Evolutionary conservation across 2,888 invertebrate genomes (phyloP), one percentile per base, ranked within the genome.

Genomic region (Orthosia gracilis): DNA sequence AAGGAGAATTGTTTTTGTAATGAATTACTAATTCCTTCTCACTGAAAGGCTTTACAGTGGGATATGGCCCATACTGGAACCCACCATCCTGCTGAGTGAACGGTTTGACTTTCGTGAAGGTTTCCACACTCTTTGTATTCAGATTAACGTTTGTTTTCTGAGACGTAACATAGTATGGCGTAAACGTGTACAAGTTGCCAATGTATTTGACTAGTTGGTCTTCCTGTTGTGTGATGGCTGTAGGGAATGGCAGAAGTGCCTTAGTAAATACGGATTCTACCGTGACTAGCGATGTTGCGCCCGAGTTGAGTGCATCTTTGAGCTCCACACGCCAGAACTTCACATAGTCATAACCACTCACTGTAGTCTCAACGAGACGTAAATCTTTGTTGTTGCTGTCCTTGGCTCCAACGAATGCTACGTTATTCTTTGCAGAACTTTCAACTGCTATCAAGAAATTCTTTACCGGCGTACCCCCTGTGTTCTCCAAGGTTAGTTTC

Each of bases 1-100:
- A 99, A 49, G 99, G 99, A 57, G 98, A 97, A 92, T 99, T 99
- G 94, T 99, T 99, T 94, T 99, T 99, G 92, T 98, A 99, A 93
- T 99, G 99, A 52, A 99, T 96, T 57, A 96, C 96, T 86, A 99
- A 92, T 84, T 98, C 97, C 84, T 98, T 97, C 82, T 96, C 93
- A 23, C 96, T 93, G 77, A 97, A 97, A 12, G 96, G 97, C 78
- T 97, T 96, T 75, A 98, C 96, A 86, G 98, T 98, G 71, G 98
- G 97, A 92, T 98, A 99, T 0, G 99, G 98, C 9, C 99, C 99
- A 92, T 99, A 99, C 1, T 97, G 97, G 64, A 99, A 97, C n/a
- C 97, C 97, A 45, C 97, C 98, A 81, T 99, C 99, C 66, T 97
- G 97, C 86, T 98, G 98, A 15, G 97, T 96, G 62, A 98, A 97